These are phyloP conservation scores for Dilophus febrilis DNA, from an alignment of 2,888 invertebrate genomes.

Conservation along the genomic window DNA sequence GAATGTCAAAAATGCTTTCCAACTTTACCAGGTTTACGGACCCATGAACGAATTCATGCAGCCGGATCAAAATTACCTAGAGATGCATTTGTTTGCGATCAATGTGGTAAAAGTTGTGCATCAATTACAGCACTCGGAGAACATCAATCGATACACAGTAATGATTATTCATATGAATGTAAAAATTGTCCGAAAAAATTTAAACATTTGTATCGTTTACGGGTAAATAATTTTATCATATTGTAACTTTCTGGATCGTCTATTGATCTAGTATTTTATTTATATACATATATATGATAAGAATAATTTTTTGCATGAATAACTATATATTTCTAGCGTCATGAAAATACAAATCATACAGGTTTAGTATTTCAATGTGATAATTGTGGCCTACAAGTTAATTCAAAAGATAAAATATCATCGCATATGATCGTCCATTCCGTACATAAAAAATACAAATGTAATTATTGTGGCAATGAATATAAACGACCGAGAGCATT, in stretches of 20 bases:
- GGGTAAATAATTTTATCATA: slow-evolving; percentile 12
- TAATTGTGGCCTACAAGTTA: slow-evolving; percentile 27
- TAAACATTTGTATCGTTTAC: slow-evolving; percentile 23
- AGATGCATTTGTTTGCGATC: slow-evolving; percentile 31
- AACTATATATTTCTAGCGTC: slow-evolving; percentile 22
- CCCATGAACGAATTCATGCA: slow-evolving; percentile 14
- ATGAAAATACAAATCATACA: slow-evolving; percentile 27
- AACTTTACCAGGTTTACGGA: slow-evolving; percentile 10
- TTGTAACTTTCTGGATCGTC: too few species aligned
- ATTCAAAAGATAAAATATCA: slow-evolving; percentile 30
- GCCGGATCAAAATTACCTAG: slow-evolving; percentile 19
- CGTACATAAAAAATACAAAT: slow-evolving; percentile 24
- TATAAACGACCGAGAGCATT: too few species aligned
- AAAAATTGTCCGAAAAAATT: slow-evolving; percentile 24
- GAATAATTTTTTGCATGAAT: too few species aligned
- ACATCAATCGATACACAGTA: slow-evolving; percentile 32
- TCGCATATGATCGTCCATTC: slow-evolving; percentile 30
- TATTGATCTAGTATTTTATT: too few species aligned
- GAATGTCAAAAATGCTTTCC: slow-evolving; percentile 11
- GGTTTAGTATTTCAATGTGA: slow-evolving; percentile 28
- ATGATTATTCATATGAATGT: slow-evolving; percentile 31
- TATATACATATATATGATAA: not conserved
- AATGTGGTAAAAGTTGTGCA: slow-evolving; percentile 31
- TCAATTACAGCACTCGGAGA: slow-evolving; percentile 32
- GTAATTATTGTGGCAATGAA: slow-evolving; percentile 26